These are phyloP conservation scores for Mesitornis unicolor DNA, from an alignment of 2,113 vertebrate genomes.

Conservation along the genomic window DNA sequence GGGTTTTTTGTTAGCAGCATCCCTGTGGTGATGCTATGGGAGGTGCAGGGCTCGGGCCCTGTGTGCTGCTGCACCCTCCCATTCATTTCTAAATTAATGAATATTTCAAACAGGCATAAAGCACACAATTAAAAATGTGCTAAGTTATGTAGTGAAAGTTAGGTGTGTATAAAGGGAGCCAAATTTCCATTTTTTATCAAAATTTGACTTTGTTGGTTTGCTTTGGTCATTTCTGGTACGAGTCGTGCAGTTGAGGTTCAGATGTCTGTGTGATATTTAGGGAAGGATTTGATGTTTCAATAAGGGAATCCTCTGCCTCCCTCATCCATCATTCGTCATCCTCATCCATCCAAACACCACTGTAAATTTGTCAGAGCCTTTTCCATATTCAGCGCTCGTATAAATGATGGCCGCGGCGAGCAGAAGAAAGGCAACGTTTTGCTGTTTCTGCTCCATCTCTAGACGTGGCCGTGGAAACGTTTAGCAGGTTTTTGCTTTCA, in stretches of 20 bases:
- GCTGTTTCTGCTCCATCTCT: constrained; percentile 23
- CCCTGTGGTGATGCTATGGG: too few species aligned
- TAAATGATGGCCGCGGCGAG: constrained; percentile 71
- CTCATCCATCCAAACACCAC: constrained; percentile 73
- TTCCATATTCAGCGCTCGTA: constrained; percentile 76
- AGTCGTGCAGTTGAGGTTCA: not conserved
- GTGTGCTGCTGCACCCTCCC: not conserved
- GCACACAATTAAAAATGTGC: not conserved
- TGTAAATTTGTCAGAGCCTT: constrained; percentile 79
- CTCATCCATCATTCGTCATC: constrained; percentile 76
- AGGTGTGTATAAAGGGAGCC: not conserved
- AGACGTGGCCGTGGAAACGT: not conserved
- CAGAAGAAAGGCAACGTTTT: constrained; percentile 46
- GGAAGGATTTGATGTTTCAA: constrained; percentile 75
- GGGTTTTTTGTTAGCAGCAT: not conserved
- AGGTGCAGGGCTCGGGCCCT: not conserved
- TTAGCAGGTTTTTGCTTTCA: constrained; percentile 32
- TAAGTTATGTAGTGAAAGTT: constrained; percentile 1
- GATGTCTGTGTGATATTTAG: constrained; percentile 69
- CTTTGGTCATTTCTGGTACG: constrained; percentile 26
- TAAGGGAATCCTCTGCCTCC: constrained; percentile 77
- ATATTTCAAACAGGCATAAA: constrained; percentile 23
- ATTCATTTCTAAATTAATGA: not conserved
- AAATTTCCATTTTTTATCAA: constrained; percentile 14
- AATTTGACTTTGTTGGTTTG: not conserved